Evolutionary conservation across 2,888 invertebrate genomes (phyloP), one percentile per base, ranked within the genome.

Genomic region (Artemia sp.): DNA sequence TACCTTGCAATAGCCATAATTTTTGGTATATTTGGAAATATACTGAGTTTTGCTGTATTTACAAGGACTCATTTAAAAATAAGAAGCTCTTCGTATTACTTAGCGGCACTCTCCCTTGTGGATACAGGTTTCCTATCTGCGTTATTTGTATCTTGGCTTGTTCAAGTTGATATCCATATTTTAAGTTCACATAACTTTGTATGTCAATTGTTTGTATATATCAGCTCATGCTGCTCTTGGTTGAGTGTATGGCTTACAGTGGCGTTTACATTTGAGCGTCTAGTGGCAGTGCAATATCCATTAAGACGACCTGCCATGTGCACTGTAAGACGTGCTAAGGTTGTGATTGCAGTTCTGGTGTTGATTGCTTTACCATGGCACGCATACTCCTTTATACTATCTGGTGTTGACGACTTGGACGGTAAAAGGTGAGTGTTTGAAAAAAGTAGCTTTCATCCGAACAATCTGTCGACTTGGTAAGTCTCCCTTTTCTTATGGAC

Each of bases 241-340:
- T 79, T 87, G 70, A 90, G 90, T 74, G 86, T 88, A 0, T 92
- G 91, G 90, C 82, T 90, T 72, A 88, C 90, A 24, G 87, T 90
- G 9, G 86, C 89, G 0, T 92, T 92, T 76, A 91, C 91, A 0
- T 83, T 89, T 1, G 92, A 92, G 76, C 82, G 92, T 38, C 91
- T 88, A 77, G 84, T 91, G 8, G 90, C 89, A 0, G 89, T 92
- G 1, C 80, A 85, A 73, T 87, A 89, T 77, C 90, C 90, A 0
- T 77, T 90, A 69, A 82, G 82, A 67, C 80, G 88, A 2, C 85
- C 84, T 71, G 82, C 83, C 7, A 81, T 88, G 79, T 90, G 89
- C 77, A 89, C 89, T 0, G 84, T 87, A 38, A 79, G 82, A 5
- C 80, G 89, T 67, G 89, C 90, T 0, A 85, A 86, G 73, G 77